Evolutionary conservation across 2,888 invertebrate species (phyloP).

Genomic region (Leptogaster cylindrica): DNA sequence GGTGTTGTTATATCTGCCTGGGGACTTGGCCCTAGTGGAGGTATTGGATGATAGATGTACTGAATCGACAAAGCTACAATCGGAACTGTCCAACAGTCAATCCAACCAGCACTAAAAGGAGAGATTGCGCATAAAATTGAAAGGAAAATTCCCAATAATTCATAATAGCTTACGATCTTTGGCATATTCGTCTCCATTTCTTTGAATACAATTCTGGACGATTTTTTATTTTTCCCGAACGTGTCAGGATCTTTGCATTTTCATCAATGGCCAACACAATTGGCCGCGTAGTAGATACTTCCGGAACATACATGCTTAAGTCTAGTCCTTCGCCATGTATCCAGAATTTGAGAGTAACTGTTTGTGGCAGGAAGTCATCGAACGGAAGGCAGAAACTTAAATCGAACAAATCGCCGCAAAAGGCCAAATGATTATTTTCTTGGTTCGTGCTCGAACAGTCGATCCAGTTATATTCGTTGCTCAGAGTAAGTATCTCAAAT

Average conservation of each 20-base stretch:
- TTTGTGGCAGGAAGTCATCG: constrained; percentile 89
- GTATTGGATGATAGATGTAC: constrained; percentile 91
- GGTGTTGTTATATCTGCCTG: constrained; percentile 94
- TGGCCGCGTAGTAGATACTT: constrained; percentile 86
- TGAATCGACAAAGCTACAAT: constrained; percentile 90
- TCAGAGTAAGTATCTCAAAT: constrained; percentile 90
- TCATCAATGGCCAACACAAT: constrained; percentile 84
- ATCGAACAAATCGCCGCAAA: constrained; percentile 92
- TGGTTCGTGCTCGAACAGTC: constrained; percentile 96
- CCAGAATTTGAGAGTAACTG: constrained; percentile 88
- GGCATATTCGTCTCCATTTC: constrained; percentile 86
- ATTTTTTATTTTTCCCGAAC: constrained; percentile 70
- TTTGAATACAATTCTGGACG: constrained; percentile 64
- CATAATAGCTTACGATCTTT: constrained; percentile 62
- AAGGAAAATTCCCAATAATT: constrained; percentile 5
- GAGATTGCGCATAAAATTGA: constrained; percentile 36
- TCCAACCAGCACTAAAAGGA: constrained; percentile 74
- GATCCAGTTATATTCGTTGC: constrained; percentile 98
- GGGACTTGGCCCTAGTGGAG: constrained; percentile 84
- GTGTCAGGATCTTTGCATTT: constrained; percentile 83
- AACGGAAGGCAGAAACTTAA: constrained; percentile 94
- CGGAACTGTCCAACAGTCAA: constrained; percentile 96
- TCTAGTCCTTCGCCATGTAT: constrained; percentile 95
- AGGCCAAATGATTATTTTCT: constrained; percentile 92
- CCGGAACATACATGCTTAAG: constrained; percentile 87